Percentiles rank a stretch among this genome's conserved stretches.
phyloP scores from a whole-genome alignment of 1,140 invertebrate species.

The Drosophila seguyi region DNA sequence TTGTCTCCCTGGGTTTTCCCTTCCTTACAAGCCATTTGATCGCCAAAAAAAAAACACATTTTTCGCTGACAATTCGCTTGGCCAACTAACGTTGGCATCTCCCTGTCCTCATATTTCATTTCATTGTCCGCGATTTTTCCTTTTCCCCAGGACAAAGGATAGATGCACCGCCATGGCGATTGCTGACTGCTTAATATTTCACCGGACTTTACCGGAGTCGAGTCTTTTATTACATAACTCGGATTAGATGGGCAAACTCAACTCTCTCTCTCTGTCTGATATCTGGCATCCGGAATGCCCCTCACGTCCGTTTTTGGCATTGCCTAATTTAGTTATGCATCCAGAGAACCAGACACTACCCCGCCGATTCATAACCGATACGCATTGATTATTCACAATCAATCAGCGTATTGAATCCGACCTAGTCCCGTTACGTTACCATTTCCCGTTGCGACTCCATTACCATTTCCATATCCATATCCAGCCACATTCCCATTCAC shows the following conservation, averaged over 20 bases:
- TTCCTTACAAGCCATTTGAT: constrained; percentile 33
- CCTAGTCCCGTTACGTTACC: constrained; percentile 33
- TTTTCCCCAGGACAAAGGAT: background rate
- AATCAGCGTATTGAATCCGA: constrained; percentile 67
- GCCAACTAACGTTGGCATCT: constrained; percentile 32
- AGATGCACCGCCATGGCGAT: constrained; percentile 8
- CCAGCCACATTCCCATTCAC: constrained; percentile 1
- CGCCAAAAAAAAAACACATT: constrained; percentile 55
- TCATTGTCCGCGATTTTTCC: constrained; percentile 56
- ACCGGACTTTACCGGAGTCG: constrained; percentile 28
- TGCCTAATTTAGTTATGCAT: constrained; percentile 72
- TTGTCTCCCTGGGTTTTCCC: background rate
- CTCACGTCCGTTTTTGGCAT: constrained; percentile 53
- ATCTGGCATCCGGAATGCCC: constrained; percentile 44
- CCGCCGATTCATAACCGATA: constrained; percentile 35
- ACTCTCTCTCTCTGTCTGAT: background rate
- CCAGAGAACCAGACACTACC: constrained; percentile 25
- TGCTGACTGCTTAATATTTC: constrained; percentile 72
- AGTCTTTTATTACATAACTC: constrained; percentile 73
- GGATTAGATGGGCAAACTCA: constrained; percentile 41
- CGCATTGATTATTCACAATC: constrained; percentile 52
- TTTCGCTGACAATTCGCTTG: constrained; percentile 67
- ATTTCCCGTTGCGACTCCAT: constrained; percentile 28
- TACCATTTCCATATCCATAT: constrained; percentile 6
- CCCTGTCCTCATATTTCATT: constrained; percentile 66